Base-by-base conservation (phyloP, 2,797 vertebrate species). In the Florisuga fusca region DNA sequence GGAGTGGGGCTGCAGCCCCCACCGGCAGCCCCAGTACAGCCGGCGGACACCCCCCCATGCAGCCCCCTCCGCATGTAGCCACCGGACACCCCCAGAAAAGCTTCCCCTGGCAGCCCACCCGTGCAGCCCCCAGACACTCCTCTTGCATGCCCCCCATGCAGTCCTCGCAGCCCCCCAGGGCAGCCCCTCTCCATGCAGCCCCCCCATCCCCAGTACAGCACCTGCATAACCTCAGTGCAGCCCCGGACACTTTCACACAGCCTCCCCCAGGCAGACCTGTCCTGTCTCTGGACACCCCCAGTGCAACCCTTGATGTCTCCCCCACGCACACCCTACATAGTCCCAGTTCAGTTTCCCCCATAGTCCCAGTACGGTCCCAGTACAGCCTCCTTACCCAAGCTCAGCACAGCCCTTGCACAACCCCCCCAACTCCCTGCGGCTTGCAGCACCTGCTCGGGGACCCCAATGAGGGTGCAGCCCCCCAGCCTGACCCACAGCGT, bases 401-500 rank as follows among this genome's bases (percentile, higher is more conserved):
- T 36, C 34, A 18, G 41, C 3, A 15, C n/a, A 67, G 16, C 6
- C 72, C 14, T 48, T 10, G n/a, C 34, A 8, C 20, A n/a, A 11
- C 10, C 15, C 6, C 15, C 23, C 50, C 20, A 41, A 41, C 38
- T 41, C 38, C 38, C 13, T 41, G 38, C 5, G 38, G 57, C n/a
- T 18, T 8, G 2, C 84, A 57, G 27, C 2, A 2, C 31, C 33
- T 17, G 4, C 45, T 6, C 36, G 21, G 31, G n/a, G 55, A 34
- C 27, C 7, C 0, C 68, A 8, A 33, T 11, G n/a, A 61, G 17
- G 2, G 21, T 33, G 50, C 54, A 27, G 17, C 9, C 9, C 51
- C 54, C 22, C 26, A 12, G 36, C 31, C 5, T 33, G 74, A 22
- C 71, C 45, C 17, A 0, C 15, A 8, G 23, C 1, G 1, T 10